These are phyloP conservation scores for Equus quagga DNA, from an alignment of 2,113 vertebrate species.

Conservation along the genomic window DNA sequence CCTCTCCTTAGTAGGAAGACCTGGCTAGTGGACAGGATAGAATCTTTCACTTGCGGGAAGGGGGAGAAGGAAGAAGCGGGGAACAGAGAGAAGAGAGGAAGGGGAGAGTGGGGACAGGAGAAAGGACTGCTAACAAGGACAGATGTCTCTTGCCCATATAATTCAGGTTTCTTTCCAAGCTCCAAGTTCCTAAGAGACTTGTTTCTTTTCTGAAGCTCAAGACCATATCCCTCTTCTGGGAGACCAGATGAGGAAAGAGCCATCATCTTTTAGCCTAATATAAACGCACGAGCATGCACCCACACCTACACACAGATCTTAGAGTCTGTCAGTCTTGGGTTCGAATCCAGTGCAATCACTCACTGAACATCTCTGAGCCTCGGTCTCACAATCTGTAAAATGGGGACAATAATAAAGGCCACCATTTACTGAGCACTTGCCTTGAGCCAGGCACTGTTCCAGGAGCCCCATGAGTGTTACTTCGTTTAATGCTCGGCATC, in stretches of 20 bases:
- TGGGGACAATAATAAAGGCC: background rate
- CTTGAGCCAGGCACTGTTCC: background rate
- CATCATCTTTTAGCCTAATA: background rate
- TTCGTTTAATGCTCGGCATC: background rate
- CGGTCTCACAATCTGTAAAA: background rate
- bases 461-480: background rate
- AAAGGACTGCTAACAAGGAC: background rate
- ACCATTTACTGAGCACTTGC: background rate
- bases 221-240: background rate
- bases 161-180: background rate
- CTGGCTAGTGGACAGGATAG: background rate
- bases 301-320: background rate
- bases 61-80: background rate
- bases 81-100: fast-evolving
- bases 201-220: background rate
- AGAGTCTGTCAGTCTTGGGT: background rate
- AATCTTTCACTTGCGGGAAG: background rate
- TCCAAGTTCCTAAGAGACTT: background rate
- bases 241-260: no score
- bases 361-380: background rate
- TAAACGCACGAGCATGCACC: fast-evolving
- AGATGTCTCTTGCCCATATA: background rate
- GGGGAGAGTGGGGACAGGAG: background rate
- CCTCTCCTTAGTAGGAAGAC: background rate
- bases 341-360: background rate